A percentile compares a stretch with the other conserved stretches of the same genome.
These are phyloP conservation scores for Drosophila fuyamai DNA, from an alignment of 1,140 invertebrate species.

Conservation along the genomic window DNA sequence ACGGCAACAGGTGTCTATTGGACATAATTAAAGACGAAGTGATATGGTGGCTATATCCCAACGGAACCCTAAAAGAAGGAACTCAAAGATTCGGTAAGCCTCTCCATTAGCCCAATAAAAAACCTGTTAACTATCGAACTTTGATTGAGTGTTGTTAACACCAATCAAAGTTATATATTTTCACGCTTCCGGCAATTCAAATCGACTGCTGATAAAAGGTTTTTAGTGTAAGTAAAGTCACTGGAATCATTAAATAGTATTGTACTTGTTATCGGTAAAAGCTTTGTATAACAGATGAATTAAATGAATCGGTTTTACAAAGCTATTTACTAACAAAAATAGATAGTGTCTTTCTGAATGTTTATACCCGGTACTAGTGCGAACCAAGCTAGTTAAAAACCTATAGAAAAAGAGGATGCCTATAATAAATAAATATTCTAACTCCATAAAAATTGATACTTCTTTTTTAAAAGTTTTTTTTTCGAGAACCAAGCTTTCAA, in stretches of 20 bases:
- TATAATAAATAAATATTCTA: too few relatives aligned
- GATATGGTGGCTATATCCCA: constrained; percentile 56
- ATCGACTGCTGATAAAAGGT: constrained; percentile 28
- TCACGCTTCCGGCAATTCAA: constrained; percentile 22
- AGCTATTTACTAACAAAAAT: neutral
- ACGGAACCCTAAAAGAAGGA: constrained; percentile 52
- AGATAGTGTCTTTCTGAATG: neutral
- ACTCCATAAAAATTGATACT: too few relatives aligned
- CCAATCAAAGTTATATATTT: constrained; percentile 26
- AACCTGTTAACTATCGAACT: neutral
- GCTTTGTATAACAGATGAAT: constrained; percentile 4
- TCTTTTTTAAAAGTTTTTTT: too few relatives aligned
- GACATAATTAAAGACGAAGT: constrained; percentile 66
- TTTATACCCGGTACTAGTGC: neutral
- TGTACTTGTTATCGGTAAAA: constrained; percentile 16
- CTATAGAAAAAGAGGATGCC: too few relatives aligned
- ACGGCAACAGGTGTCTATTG: constrained; percentile 66
- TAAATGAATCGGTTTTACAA: neutral
- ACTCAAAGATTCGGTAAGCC: constrained; percentile 42
- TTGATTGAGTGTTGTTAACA: constrained; percentile 7
- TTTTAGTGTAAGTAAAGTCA: constrained; percentile 21
- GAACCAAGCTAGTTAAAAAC: neutral
- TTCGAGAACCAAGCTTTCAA: too few relatives aligned
- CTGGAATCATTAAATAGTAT: constrained; percentile 10
- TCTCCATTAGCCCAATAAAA: neutral